A percentile compares a stretch with the other conserved stretches of the same genome.
Evolutionary conservation across 1,140 invertebrate species (phyloP).

Genomic region (Meloidogyne hapla): DNA sequence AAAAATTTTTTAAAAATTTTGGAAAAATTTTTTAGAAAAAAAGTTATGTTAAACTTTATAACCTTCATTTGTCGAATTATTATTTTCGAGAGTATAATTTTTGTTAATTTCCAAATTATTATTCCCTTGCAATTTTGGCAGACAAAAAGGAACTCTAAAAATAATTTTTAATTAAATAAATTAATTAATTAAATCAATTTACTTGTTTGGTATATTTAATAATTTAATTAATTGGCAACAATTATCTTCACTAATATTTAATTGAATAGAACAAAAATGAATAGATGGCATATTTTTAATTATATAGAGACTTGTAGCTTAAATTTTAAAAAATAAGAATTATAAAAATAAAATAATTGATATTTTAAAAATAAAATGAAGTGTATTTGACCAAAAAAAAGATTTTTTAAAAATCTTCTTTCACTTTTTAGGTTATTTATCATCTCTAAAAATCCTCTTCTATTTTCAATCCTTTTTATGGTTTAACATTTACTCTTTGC

Average conservation of each 20-base stretch:
- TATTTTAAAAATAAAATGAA: background rate
- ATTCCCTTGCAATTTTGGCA: background rate
- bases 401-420: no score
- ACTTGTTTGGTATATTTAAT: slow-evolving; percentile 21
- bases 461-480: background rate
- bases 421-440: background rate
- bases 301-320: background rate
- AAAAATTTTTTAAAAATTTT: no score
- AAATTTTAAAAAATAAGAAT: background rate
- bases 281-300: background rate
- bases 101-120: slow-evolving; percentile 7
- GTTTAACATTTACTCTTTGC: background rate
- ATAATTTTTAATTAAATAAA: background rate
- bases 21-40: no score
- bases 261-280: slow-evolving; percentile 22
- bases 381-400: no score
- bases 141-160: slow-evolving; percentile 1
- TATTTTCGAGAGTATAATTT: background rate
- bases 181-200: background rate
- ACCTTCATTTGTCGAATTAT: background rate
- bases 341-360: background rate
- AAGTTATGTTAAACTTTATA: background rate
- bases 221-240: slow-evolving; percentile 27
- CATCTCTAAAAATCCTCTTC: background rate
- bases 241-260: slow-evolving; percentile 7